These are phyloP conservation scores for Erpornis zantholeuca DNA, from an alignment of 2,113 vertebrate species.

Conservation along the genomic window DNA sequence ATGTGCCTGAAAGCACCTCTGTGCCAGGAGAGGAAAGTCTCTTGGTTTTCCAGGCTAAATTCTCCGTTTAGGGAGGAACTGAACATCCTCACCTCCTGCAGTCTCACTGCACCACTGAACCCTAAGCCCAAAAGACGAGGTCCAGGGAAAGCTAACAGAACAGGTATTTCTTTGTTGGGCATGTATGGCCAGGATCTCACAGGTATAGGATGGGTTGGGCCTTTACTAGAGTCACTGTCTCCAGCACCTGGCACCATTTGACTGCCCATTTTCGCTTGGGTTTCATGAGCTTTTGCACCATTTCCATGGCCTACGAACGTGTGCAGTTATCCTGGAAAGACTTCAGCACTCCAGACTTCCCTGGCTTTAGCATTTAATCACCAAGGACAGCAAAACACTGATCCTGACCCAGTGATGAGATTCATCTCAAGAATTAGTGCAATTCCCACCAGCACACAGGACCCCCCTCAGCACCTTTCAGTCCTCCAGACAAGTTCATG, in stretches of 20 bases:
- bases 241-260: accelerated
- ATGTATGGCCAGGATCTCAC: not conserved
- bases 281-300: not conserved
- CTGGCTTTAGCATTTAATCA: not conserved
- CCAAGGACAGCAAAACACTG: not conserved
- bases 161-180: not conserved
- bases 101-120: not conserved
- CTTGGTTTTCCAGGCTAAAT: not conserved
- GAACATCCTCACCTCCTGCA: not conserved
- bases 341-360: not conserved
- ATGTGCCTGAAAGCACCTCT: not conserved
- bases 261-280: not conserved
- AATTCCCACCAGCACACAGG: not conserved
- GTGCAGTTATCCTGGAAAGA: not conserved
- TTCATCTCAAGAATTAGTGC: not conserved
- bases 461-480: not conserved
- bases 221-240: not conserved
- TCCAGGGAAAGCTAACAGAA: not conserved
- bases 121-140: not conserved
- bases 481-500: not conserved
- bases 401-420: not conserved
- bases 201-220: not conserved
- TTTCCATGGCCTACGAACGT: not conserved
- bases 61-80: not conserved
- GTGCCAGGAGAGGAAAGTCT: not conserved